Conservation (phyloP, 2,113 vertebrate species). For the Gymnobelideus leadbeateri region DNA sequence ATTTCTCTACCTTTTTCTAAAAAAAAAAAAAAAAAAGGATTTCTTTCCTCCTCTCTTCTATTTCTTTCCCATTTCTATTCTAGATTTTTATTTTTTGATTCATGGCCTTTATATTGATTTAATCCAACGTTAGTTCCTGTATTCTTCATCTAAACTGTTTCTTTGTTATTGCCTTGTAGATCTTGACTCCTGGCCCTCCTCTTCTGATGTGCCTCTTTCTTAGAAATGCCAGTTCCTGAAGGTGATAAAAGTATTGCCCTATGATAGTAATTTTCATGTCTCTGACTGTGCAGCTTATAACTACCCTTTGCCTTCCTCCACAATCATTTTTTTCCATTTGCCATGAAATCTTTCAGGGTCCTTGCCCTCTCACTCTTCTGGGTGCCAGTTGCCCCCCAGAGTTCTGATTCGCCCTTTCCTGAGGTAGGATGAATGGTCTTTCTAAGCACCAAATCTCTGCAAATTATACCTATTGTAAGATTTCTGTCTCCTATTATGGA, state of each 20-base stretch:
- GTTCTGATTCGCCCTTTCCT: neutral
- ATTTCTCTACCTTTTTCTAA: neutral
- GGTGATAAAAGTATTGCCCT: neutral
- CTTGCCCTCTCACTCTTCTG: neutral
- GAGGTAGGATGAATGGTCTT: neutral
- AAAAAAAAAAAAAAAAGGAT: too few relatives aligned
- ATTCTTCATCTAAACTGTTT: neutral
- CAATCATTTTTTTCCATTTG: neutral
- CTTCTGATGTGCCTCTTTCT: neutral
- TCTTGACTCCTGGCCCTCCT: neutral
- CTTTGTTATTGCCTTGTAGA: neutral
- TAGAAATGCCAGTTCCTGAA: neutral
- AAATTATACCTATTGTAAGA: neutral
- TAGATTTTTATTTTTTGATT: neutral
- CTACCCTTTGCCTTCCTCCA: neutral
- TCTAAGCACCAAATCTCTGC: neutral
- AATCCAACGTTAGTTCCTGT: neutral
- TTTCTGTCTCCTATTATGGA: neutral
- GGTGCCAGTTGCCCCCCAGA: neutral
- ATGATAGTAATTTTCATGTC: neutral
- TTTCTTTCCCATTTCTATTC: neutral
- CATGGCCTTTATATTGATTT: neutral
- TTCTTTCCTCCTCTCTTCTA: neutral
- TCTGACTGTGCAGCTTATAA: neutral
- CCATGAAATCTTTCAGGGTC: neutral